Conservation (phyloP, 1,140 invertebrate genomes). For the Dendrolimus kikuchii region DNA sequence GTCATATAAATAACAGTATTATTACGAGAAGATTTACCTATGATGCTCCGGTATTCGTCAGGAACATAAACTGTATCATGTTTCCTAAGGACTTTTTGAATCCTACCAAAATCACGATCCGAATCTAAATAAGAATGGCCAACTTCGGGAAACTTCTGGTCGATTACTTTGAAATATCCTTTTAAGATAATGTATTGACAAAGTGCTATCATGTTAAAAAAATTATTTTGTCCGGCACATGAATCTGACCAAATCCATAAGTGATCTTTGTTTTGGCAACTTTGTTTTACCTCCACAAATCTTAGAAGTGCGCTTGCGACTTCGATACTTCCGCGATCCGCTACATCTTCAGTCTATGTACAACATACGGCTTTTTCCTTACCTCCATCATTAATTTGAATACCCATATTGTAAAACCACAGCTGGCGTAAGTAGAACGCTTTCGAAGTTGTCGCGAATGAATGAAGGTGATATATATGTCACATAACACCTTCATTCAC, state of each 20-base stretch:
- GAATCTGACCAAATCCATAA: too few species aligned
- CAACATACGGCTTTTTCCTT: slow-evolving; percentile 10
- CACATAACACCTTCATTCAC: too few species aligned
- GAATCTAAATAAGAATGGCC: slow-evolving; percentile 2
- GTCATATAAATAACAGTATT: neutral
- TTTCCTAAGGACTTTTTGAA: neutral
- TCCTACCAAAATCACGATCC: neutral
- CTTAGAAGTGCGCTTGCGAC: slow-evolving; percentile 9
- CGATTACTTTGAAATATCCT: too few species aligned
- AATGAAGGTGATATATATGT: too few species aligned
- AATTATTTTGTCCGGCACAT: too few species aligned
- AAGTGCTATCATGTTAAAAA: too few species aligned
- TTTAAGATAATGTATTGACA: too few species aligned
- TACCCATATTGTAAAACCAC: slow-evolving; percentile 13
- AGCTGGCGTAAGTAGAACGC: slow-evolving; percentile 11
- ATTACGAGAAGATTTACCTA: neutral
- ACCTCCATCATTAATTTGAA: slow-evolving; percentile 9
- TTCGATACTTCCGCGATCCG: slow-evolving; percentile 8
- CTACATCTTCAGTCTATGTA: slow-evolving; percentile 14
- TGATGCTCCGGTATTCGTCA: slow-evolving; percentile 1
- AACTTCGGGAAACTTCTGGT: too few species aligned
- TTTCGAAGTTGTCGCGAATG: too few species aligned
- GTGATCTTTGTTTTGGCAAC: slow-evolving; percentile 5
- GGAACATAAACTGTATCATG: neutral
- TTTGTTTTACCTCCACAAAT: slow-evolving; percentile 10